These are phyloP conservation scores for Argopecten irradians DNA, from an alignment of 1,140 invertebrate species.

Conservation along the genomic window DNA sequence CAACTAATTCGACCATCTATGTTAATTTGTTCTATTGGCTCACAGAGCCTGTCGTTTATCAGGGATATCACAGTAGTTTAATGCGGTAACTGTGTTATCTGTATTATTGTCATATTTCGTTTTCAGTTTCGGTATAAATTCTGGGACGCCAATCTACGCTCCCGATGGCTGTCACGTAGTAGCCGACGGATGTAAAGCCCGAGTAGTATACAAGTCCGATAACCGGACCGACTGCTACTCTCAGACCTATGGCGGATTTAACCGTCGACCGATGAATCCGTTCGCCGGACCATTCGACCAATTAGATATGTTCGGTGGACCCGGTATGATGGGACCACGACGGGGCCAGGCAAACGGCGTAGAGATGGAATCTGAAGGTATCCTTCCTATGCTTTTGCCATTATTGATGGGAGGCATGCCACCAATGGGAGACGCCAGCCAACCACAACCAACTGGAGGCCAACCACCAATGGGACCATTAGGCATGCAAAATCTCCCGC, in stretches of 20 bases:
- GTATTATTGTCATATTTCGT: neutral
- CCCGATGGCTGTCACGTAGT: neutral
- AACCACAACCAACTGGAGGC: neutral
- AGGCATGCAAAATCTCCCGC: neutral
- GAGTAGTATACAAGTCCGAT: neutral
- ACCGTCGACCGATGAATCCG: neutral
- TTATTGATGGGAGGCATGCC: neutral
- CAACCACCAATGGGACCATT: neutral
- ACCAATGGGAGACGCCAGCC: neutral
- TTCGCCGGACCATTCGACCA: neutral
- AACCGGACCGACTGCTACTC: constrained; percentile 8
- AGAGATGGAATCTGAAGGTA: neutral
- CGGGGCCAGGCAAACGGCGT: neutral
- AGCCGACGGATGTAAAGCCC: neutral
- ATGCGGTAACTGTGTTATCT: too few species aligned
- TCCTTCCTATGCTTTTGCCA: neutral
- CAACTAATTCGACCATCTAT: too few species aligned
- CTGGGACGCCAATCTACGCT: neutral
- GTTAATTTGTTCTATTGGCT: too few species aligned
- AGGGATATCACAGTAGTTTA: too few species aligned
- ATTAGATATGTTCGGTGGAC: neutral
- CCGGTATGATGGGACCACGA: neutral
- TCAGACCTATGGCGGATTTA: neutral
- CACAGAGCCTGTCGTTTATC: too few species aligned
- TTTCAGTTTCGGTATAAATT: neutral